Conservation (phyloP, 2,797 vertebrate species). For the Gymnodraco acuticeps region DNA sequence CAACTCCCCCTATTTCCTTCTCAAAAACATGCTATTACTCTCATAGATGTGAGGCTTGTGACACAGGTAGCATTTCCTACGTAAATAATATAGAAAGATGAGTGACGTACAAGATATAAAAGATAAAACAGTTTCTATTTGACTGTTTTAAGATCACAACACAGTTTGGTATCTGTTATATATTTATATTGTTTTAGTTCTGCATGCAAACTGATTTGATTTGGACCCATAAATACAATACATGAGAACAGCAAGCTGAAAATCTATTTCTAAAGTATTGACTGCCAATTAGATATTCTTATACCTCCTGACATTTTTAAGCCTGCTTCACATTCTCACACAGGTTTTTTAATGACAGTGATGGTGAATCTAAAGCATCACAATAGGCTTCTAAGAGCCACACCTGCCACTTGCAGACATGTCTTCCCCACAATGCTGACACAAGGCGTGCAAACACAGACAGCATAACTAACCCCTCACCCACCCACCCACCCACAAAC, state of each 20-base stretch:
- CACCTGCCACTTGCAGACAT: conserved; percentile 69
- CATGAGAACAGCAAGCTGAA: not conserved
- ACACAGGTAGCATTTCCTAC: conserved; percentile 44
- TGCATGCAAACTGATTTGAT: not conserved
- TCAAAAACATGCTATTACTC: conserved; percentile 54
- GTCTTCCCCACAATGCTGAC: conserved; percentile 60
- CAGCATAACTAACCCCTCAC: conserved; percentile 51
- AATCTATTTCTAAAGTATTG: not conserved
- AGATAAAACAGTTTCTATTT: not conserved
- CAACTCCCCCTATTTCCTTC: conserved; percentile 78
- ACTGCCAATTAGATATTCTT: conserved; percentile 7
- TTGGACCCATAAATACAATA: not conserved
- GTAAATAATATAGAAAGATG: conserved; percentile 24
- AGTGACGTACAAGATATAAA: conserved; percentile 23
- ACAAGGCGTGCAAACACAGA: conserved; percentile 64
- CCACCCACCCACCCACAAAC: not conserved
- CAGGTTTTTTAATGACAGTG: conserved; percentile 24
- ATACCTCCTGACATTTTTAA: conserved; percentile 32
- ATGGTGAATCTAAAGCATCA: conserved; percentile 47
- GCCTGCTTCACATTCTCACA: conserved; percentile 5
- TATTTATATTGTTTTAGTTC: not conserved
- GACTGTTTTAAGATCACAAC: conserved; percentile 4
- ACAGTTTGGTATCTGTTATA: not conserved
- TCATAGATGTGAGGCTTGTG: conserved; percentile 41
- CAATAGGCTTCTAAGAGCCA: conserved; percentile 51